phyloP scores from a whole-genome alignment of 1,140 invertebrate genomes.

The Psix sp. region DNA sequence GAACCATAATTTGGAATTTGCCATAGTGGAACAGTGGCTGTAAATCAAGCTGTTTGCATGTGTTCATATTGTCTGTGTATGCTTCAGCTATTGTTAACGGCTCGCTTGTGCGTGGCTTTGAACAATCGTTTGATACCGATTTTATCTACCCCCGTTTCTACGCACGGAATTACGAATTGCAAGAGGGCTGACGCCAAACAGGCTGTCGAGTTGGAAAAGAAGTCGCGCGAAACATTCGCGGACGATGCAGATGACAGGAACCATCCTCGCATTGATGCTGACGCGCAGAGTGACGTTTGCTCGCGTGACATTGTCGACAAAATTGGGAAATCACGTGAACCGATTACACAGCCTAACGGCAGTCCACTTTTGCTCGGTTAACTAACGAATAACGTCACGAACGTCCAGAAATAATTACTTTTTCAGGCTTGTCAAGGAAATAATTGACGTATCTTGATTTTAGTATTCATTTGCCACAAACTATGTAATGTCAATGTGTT shows the following conservation, averaged over 20 bases:
- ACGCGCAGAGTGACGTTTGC: constrained; percentile 19
- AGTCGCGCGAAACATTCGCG: constrained; percentile 41
- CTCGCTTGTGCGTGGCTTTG: constrained; percentile 54
- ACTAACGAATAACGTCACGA: constrained; percentile 32
- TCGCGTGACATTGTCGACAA: constrained; percentile 40
- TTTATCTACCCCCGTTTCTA: constrained; percentile 63
- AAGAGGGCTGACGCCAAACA: constrained; percentile 40
- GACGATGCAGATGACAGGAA: constrained; percentile 28
- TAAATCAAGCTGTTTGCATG: constrained; percentile 45
- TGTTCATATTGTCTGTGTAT: constrained; percentile 3
- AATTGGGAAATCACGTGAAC: constrained; percentile 50
- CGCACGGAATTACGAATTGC: constrained; percentile 28
- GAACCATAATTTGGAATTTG: constrained; percentile 48
- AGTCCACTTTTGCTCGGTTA: constrained; percentile 3
- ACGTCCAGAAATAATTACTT: constrained; percentile 44
- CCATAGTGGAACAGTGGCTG: constrained; percentile 36
- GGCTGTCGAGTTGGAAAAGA: constrained; percentile 33
- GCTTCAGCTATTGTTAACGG: constrained; percentile 37
- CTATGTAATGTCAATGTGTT: constrained; percentile 21
- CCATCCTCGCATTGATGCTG: constrained; percentile 14
- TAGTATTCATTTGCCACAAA: constrained; percentile 4
- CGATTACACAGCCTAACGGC: constrained; percentile 15
- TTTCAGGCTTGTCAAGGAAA: constrained; percentile 34
- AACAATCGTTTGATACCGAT: constrained; percentile 61
- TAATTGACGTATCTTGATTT: constrained; percentile 50